A percentile compares a stretch with the other conserved stretches of the same genome.
These are phyloP conservation scores for Sinocyclocheilus anophthalmus DNA, from an alignment of 2,113 vertebrate genomes.

Conservation along the genomic window DNA sequence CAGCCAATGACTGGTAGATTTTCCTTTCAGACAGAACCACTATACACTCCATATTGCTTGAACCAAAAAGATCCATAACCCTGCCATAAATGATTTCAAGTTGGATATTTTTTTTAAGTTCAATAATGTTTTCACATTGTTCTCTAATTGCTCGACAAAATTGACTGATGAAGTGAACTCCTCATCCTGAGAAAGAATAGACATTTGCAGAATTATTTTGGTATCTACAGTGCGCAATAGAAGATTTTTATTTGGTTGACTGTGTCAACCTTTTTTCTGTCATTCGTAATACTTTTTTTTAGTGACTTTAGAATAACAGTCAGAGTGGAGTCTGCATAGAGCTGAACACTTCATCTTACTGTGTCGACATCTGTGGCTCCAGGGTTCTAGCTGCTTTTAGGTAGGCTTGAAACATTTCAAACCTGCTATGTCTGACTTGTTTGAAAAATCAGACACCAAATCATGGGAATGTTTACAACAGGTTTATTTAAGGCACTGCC, in stretches of 20 bases:
- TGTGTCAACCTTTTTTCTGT: neutral
- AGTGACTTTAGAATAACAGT: neutral
- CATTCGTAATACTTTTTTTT: neutral
- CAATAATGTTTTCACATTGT: neutral
- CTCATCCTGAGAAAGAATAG: neutral
- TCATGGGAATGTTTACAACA: neutral
- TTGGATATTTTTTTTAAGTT: neutral
- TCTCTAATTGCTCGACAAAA: neutral
- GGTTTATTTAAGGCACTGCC: slow-evolving; percentile 28
- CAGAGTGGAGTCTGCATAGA: neutral
- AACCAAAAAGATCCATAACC: too few relatives aligned
- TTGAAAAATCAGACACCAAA: neutral
- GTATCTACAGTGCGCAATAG: neutral
- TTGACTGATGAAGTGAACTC: neutral
- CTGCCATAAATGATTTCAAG: neutral
- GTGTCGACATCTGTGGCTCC: neutral
- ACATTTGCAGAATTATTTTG: neutral
- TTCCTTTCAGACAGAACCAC: too few relatives aligned
- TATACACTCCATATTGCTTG: neutral
- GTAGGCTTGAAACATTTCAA: neutral
- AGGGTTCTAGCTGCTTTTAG: neutral
- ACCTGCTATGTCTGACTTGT: neutral
- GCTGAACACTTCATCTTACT: neutral
- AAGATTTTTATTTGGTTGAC: neutral
- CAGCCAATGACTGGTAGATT: neutral